These are phyloP conservation scores for Melieria picta DNA, from an alignment of 2,888 invertebrate species.

Conservation along the genomic window DNA sequence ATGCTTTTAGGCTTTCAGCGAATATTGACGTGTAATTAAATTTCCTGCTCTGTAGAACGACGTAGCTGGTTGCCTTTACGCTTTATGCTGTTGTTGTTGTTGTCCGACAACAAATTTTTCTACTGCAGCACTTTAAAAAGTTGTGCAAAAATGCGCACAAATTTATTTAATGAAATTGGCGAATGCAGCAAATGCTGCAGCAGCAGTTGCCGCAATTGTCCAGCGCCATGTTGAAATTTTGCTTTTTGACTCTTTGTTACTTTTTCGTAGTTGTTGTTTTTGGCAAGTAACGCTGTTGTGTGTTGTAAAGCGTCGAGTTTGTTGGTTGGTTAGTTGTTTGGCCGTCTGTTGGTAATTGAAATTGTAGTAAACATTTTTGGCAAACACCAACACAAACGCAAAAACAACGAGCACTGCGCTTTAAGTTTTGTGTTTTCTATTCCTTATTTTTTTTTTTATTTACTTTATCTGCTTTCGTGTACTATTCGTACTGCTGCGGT, in stretches of 20 bases:
- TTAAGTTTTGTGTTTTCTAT: neutral
- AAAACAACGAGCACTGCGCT: neutral
- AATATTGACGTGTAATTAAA: neutral
- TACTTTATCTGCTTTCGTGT: too few species aligned
- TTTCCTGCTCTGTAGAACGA: neutral
- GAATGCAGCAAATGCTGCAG: neutral
- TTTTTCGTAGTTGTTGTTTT: neutral
- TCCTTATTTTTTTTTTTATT: too few species aligned
- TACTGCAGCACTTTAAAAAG: neutral
- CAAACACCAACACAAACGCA: neutral
- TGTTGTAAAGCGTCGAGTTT: too few species aligned
- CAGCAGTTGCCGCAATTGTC: constrained; percentile 1
- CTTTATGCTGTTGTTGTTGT: neutral
- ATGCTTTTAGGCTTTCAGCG: neutral
- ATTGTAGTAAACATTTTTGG: neutral
- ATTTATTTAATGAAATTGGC: neutral
- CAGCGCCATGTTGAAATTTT: constrained; percentile 11
- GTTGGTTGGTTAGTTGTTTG: too few species aligned
- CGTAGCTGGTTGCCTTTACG: neutral
- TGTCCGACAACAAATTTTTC: neutral
- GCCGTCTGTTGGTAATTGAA: neutral
- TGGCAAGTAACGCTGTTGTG: neutral
- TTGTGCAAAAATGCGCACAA: neutral
- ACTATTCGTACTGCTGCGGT: too few species aligned
- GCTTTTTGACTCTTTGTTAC: neutral